Evolutionary conservation across 1,140 invertebrate species (phyloP), one percentile per base, ranked within the genome.

Genomic region (Brachionus calyciflorus): DNA sequence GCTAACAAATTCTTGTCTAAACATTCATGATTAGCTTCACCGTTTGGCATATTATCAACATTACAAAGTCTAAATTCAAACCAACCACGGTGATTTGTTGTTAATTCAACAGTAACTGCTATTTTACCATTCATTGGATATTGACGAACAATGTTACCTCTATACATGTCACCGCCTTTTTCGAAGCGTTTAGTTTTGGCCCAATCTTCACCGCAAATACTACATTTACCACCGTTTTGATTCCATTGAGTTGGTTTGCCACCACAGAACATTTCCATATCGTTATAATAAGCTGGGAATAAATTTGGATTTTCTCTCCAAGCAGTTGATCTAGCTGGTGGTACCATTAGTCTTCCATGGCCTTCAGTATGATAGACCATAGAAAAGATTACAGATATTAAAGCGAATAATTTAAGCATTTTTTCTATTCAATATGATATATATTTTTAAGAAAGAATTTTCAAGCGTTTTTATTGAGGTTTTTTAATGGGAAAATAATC

Each of bases 231-330:
- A 63, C n/a, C 37, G 24, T 76, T 57, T 10, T 44, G 33, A 0
- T 26, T 3, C 75, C 75, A 76, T 49, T 76, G 75, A 10, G n/a
- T n/a, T 90, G 84, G 87, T 80, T 92, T 92, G 2, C 93, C 93
- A 3, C 93, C 93, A 82, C 93, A 95, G 83, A 91, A 93, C 1
- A 91, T 87, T 82, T 94, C 91, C 81, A 93, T 91, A 81, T 95
- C 93, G 81, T 94, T 93, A 84, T 94, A 94, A 82, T 93, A 91
- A 81, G 92, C 91, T 48, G 87, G 88, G 26, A 41, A 65, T 24
- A 19, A 7, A 12, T 41, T 65, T 26, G 37, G 10, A 3, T 91
- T 91, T 76, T 89, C 85, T 46, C 91, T 87, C 91, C 91, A 93
- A 83, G 91, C 91, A 0, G 70, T 51, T 10, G 33, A 41, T 30